A percentile compares a stretch with the other conserved stretches of the same genome.
These are phyloP conservation scores for Hydrolagus colliei DNA, from an alignment of 2,797 vertebrate genomes.

Conservation along the genomic window DNA sequence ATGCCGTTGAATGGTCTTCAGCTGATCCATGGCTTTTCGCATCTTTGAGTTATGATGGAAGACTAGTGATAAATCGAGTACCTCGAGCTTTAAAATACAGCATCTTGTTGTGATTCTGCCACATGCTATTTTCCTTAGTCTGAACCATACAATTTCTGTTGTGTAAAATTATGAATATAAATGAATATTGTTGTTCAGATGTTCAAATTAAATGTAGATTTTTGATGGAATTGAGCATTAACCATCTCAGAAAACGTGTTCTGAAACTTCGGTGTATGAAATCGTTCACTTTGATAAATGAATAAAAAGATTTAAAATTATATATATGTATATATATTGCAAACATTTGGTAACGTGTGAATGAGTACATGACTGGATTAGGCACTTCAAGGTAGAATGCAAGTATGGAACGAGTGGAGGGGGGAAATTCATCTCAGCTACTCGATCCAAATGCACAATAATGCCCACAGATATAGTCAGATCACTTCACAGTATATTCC, in stretches of 20 bases:
- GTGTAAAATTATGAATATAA: background rate
- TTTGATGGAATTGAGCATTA: background rate
- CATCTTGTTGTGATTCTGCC: slow-evolving; percentile 74
- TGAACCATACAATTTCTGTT: background rate
- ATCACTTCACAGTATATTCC: too few relatives aligned
- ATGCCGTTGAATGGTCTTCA: slow-evolving; percentile 92
- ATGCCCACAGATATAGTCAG: too few relatives aligned
- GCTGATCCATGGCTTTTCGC: slow-evolving; percentile 96
- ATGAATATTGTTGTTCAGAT: background rate
- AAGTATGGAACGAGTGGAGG: too few relatives aligned
- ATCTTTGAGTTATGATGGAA: slow-evolving; percentile 90
- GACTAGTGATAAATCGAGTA: slow-evolving; percentile 93
- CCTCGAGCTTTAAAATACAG: slow-evolving; percentile 89
- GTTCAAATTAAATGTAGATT: background rate
- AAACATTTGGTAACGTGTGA: too few relatives aligned
- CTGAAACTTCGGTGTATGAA: background rate
- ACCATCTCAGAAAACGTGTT: background rate
- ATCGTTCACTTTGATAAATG: background rate
- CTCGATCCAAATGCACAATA: too few relatives aligned
- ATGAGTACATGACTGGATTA: too few relatives aligned
- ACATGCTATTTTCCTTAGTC: background rate
- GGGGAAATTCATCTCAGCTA: too few relatives aligned
- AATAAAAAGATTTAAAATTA: background rate
- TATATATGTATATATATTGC: too few relatives aligned
- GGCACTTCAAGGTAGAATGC: too few relatives aligned